phyloP scores from a whole-genome alignment of 2,113 vertebrate species.

The Natator depressus region DNA sequence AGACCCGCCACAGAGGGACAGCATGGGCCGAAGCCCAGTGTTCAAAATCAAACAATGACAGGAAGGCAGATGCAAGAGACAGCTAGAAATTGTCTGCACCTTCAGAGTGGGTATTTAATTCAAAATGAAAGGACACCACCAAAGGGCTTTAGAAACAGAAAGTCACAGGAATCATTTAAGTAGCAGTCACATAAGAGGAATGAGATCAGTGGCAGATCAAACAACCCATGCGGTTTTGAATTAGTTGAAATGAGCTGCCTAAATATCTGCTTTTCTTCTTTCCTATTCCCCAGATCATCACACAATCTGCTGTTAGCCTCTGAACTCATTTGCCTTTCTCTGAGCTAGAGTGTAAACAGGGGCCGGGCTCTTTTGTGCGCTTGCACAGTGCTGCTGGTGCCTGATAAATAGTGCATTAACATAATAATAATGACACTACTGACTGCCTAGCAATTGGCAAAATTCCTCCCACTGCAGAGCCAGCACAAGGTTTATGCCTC shows the following conservation, averaged over 20 bases:
- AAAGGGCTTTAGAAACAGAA: neutral
- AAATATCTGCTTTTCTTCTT: neutral
- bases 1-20: accelerated
- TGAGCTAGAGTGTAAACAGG: neutral
- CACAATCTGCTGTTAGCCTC: accelerated
- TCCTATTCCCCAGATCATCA: neutral
- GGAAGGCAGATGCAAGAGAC: neutral
- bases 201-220: accelerated
- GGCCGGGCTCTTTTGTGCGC: neutral
- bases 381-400: accelerated
- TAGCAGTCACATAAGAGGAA: neutral
- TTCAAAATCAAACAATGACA: accelerated
- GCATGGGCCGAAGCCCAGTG: accelerated
- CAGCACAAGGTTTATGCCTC: neutral
- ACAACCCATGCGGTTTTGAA: accelerated
- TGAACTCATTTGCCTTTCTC: neutral
- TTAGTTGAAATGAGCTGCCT: neutral
- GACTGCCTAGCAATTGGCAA: neutral
- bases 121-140: constrained; percentile 1
- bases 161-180: neutral
- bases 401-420: neutral
- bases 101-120: constrained; percentile 41
- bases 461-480: neutral
- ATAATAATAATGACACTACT: neutral
- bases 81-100: neutral